phyloP scores from a whole-genome alignment of 2,113 vertebrate species.

The Mola mola region DNA sequence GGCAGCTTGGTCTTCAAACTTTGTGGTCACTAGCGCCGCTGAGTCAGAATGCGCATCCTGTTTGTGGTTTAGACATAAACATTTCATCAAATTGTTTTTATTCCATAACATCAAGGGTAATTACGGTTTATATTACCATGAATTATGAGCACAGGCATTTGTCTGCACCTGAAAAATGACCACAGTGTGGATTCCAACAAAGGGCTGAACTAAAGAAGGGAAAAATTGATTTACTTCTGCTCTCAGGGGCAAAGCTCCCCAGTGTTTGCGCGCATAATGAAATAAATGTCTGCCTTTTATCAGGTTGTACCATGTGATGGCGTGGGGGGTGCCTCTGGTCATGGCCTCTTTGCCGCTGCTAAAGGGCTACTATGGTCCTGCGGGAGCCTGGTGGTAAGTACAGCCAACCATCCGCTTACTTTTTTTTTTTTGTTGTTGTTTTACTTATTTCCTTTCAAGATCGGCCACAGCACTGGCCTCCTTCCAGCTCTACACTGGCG shows the following conservation, averaged over 20 bases:
- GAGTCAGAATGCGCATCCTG: constrained; percentile 12
- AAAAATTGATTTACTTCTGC: constrained; percentile 44
- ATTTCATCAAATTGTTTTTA: constrained; percentile 38
- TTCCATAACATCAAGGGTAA: constrained; percentile 44
- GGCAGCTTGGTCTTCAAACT: background rate
- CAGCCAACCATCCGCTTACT: background rate
- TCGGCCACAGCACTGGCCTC: constrained; percentile 35
- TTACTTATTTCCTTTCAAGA: background rate
- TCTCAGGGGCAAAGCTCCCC: constrained; percentile 22
- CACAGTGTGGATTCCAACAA: constrained; percentile 33
- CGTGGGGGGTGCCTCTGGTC: constrained; percentile 81
- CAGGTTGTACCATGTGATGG: constrained; percentile 83
- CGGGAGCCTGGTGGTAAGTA: constrained; percentile 81
- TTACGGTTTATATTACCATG: constrained; percentile 58
- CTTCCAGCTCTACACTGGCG: constrained; percentile 34
- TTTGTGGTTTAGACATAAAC: constrained; percentile 35
- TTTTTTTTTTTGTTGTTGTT: background rate
- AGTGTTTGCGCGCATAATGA: constrained; percentile 24
- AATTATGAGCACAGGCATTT: constrained; percentile 57
- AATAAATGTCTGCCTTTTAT: constrained; percentile 56
- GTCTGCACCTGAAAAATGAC: constrained; percentile 60
- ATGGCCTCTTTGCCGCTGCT: constrained; percentile 78
- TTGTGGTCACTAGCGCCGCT: background rate
- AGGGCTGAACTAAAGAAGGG: constrained; percentile 35
- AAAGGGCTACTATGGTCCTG: constrained; percentile 81